phyloP scores from a whole-genome alignment of 2,888 invertebrate genomes.

The Epirrita christyi region DNA sequence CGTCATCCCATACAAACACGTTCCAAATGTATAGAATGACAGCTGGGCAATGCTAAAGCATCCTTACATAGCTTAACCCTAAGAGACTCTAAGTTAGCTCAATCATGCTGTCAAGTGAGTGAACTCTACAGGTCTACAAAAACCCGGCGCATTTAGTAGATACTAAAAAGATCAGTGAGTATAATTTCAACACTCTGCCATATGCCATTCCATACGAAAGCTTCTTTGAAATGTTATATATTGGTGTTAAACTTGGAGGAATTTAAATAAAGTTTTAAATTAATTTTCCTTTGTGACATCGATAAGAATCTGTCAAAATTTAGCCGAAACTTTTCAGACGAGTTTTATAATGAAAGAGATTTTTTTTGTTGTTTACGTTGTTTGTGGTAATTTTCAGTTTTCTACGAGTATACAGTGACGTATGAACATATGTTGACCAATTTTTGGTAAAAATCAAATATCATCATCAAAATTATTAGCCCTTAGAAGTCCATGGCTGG shows the following conservation, averaged over 20 bases:
- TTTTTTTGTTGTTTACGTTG: no score
- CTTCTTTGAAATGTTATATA: neutral
- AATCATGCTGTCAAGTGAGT: constrained; percentile 11
- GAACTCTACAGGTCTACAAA: constrained; percentile 14
- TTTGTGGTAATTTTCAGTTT: no score
- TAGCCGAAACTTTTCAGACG: neutral
- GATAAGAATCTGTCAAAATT: neutral
- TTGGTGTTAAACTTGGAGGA: no score
- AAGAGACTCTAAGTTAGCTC: neutral
- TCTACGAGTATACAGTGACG: no score
- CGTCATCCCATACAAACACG: no score
- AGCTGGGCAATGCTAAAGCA: neutral
- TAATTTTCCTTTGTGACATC: neutral
- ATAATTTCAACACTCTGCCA: no score
- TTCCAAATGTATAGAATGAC: no score
- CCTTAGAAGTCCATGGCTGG: no score
- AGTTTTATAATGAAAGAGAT: no score
- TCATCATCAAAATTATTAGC: no score
- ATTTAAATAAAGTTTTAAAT: neutral
- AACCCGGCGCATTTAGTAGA: neutral
- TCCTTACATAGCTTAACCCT: neutral
- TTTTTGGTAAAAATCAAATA: no score
- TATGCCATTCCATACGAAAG: neutral
- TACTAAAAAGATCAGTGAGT: neutral
- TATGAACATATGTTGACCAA: no score